Evolutionary conservation across 2,888 invertebrate species (phyloP), one percentile per base, ranked within the genome.

Genomic region (Gisinianus flammeolus): DNA sequence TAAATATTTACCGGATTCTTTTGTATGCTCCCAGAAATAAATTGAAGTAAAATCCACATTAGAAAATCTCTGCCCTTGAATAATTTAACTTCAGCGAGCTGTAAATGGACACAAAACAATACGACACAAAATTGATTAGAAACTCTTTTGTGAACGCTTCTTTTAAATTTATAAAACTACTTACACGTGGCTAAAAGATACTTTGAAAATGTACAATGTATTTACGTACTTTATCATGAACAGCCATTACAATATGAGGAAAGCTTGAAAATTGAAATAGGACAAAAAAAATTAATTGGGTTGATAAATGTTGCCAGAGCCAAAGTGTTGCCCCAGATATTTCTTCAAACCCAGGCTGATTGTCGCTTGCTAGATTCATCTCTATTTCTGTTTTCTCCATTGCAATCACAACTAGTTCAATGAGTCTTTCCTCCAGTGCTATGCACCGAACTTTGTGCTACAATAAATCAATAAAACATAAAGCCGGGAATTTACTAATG

Each of bases 1-100:
- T n/a, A n/a, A n/a, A n/a, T n/a, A 88, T 89, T 87, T 87, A 93
- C 91, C 0, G 96, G 94, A 88, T 97, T 97, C 85, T 96, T 92
- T 87, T 96, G 96, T 85, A 97, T 97, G 86, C 96, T 96, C 70
- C 97, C 97, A 0, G 98, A 97, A 85, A 98, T 95, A 86, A 97
- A 98, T 88, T 99, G 98, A 64, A 99, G 88, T 24, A 98, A 88
- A 26, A 97, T 94, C 98, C 98, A 98, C 98, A 99, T 98, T n/a
- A 99, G 89, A 85, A 98, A 97, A 88, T 98, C 98, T 69, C 98
- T 90, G 0, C 97, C 97, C 87, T 95, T 94, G 79, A 93, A 91
- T 86, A 96, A 89, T 85, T 95, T 94, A 83, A 93, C 90, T 8
- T 92, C 92, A 64, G 92, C 90, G 54, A 95, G 87, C 91, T 91